Conservation (phyloP, 2,888 invertebrate genomes). For the Apantesis nais region DNA sequence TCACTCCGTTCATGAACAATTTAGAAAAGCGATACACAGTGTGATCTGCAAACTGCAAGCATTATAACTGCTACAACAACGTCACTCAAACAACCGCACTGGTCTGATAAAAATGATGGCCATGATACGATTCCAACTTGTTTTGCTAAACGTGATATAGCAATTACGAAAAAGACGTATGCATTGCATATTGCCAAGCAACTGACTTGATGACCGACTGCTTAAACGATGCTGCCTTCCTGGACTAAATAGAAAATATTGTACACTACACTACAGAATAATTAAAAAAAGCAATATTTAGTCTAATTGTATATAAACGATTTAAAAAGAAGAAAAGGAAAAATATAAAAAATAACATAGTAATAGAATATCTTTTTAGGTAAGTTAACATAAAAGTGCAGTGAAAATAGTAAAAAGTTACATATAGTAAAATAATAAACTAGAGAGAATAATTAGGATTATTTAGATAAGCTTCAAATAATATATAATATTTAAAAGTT, state of each 20-base stretch:
- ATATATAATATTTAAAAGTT: background rate
- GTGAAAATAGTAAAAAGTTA: background rate
- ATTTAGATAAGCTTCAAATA: background rate
- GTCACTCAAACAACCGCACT: background rate
- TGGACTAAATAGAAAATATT: background rate
- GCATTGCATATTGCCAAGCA: background rate
- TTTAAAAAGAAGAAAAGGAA: too few species aligned
- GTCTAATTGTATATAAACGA: background rate
- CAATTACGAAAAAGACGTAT: too few species aligned
- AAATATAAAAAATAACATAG: background rate
- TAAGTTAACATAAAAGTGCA: background rate
- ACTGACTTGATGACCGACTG: background rate
- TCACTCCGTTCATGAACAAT: background rate
- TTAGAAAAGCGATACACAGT: background rate
- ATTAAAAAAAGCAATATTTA: background rate
- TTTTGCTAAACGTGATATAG: background rate
- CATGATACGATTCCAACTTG: background rate
- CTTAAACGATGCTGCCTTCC: background rate
- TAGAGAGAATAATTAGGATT: background rate
- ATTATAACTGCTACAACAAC: background rate
- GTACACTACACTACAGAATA: background rate
- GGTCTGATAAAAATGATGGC: background rate
- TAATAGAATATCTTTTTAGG: background rate
- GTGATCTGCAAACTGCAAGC: background rate
- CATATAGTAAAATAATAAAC: background rate